Base-by-base conservation (phyloP, 2,888 invertebrate species). In the Yponomeuta cagnagella region DNA sequence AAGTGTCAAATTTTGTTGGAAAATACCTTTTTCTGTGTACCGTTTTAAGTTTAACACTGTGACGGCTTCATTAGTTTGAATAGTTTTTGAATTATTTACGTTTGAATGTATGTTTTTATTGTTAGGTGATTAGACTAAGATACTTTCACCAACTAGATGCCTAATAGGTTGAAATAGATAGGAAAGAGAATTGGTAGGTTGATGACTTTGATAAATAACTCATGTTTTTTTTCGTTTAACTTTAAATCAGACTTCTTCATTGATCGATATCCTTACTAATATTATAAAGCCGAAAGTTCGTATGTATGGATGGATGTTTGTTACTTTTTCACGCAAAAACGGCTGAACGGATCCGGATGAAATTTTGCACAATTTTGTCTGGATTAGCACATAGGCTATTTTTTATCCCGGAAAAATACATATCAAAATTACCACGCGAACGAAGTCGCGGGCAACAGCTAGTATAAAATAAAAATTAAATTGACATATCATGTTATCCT, bases 81-180 rank as follows among this genome's bases (percentile, higher is more conserved):
- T 63, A 37, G 63, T 69, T 69, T 37, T 69, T 63, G 63, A 31
- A 69, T 69, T 69, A 37, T 69, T 63, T 69, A 63, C 63, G 31
- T 63, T 48, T 23, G 30, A 68, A 30, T 30, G 48, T 12, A 52
- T 48, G 15, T n/a, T 48, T 58, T 58, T 58, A 15, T 58, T 58
- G 52, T 15, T 4, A 58, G 15, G 15, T 58, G 15, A 58, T 58
- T 58, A 58, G 15, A 15, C 15, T 15, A 15, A 15, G 3, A 12
- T 58, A 3, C 8, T 15, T 58, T 4, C 1, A 8, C 52, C 15
- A 58, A 58, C 5, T 58, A 10, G 52, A 2, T 52, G 12, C 52
- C 12, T 52, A 52, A 52, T 52, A 52, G 52, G 12, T 58, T 15
- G 52, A 15, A 58, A 15, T 58, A 15, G 52, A 58, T 65, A 65